Evolutionary conservation across 2,888 invertebrate species (phyloP).

Genomic region (Candidula unifasciata): DNA sequence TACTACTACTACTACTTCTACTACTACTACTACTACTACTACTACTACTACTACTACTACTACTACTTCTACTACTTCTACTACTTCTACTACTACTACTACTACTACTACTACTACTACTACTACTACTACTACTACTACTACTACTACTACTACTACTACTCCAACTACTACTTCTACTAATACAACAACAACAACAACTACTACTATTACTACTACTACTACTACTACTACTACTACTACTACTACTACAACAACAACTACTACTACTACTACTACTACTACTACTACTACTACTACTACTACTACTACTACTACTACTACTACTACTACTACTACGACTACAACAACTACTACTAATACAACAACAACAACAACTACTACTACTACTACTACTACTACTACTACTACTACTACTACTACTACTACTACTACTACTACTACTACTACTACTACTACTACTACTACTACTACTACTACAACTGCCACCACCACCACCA

Average conservation of each 20-base stretch:
- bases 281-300: too few relatives aligned
- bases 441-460: slow-evolving; percentile 21
- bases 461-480: slow-evolving; percentile 21
- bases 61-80: not conserved
- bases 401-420: slow-evolving; percentile 21
- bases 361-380: not conserved
- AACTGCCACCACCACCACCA: not conserved
- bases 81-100: slow-evolving; percentile 20
- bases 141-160: too few relatives aligned
- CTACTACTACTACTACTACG: slow-evolving; percentile 5
- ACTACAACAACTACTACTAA: not conserved
- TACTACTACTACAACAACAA: too few relatives aligned
- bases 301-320: not conserved
- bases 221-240: not conserved
- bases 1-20: too few relatives aligned
- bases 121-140: not conserved
- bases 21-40: too few relatives aligned
- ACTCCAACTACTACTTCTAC: too few relatives aligned
- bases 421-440: slow-evolving; percentile 21
- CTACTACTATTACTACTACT: too few relatives aligned
- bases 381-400: slow-evolving; percentile 15
- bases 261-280: too few relatives aligned
- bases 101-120: slow-evolving; percentile 27
- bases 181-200: too few relatives aligned
- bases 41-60: too few relatives aligned